A percentile compares a stretch with the other conserved stretches of the same genome.
Evolutionary conservation across 2,113 vertebrate species (phyloP).

Genomic region (Chascanopsetta lugubris): DNA sequence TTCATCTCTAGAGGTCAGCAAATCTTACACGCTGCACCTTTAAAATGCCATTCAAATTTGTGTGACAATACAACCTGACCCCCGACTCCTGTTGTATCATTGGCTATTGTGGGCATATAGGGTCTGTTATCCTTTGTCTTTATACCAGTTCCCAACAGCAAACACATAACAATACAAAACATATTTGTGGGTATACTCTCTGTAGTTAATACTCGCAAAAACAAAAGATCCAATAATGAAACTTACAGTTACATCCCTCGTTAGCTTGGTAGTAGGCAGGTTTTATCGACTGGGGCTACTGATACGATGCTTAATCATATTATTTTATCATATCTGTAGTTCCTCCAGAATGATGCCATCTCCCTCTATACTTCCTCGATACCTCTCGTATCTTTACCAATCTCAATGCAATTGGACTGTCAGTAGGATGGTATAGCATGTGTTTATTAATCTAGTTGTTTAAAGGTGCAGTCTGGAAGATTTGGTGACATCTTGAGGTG

Average conservation of each 20-base stretch:
- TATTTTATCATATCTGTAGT: slow-evolving; percentile 45
- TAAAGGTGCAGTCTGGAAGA: too few species aligned
- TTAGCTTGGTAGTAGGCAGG: slow-evolving; percentile 41
- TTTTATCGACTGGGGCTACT: slow-evolving; percentile 51
- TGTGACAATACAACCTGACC: too few species aligned
- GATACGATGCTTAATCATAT: slow-evolving; percentile 38
- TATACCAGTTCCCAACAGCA: slow-evolving; percentile 33
- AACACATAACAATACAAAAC: slow-evolving; percentile 19
- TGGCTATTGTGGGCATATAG: not conserved
- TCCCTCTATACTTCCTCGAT: not conserved
- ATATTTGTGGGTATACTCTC: slow-evolving; percentile 43
- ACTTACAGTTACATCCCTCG: slow-evolving; percentile 36
- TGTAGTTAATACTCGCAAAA: slow-evolving; percentile 51
- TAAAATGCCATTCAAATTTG: too few species aligned
- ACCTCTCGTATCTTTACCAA: slow-evolving; percentile 38
- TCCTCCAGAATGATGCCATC: slow-evolving; percentile 22
- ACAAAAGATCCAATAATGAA: slow-evolving; percentile 32
- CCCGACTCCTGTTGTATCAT: too few species aligned
- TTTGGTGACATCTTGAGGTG: too few species aligned
- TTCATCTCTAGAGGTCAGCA: too few species aligned
- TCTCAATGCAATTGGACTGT: slow-evolving; percentile 34
- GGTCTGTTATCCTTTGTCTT: slow-evolving; percentile 14
- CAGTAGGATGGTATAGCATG: too few species aligned
- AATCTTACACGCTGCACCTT: too few species aligned
- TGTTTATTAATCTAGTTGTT: too few species aligned